Evolutionary conservation across 2,888 invertebrate genomes (phyloP).

Genomic region (Pterostichus niger): DNA sequence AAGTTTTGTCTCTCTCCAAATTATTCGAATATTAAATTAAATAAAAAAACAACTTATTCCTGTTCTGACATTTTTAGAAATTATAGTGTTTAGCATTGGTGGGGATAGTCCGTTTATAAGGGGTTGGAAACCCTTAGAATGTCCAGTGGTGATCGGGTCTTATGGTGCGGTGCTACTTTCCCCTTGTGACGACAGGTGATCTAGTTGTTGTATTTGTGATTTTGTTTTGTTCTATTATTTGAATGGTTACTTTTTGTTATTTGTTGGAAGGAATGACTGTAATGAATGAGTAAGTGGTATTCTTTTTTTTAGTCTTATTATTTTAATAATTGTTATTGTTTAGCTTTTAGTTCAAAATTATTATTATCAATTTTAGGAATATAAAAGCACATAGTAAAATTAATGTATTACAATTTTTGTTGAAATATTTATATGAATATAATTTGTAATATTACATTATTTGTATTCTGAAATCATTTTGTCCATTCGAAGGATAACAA

Average conservation of each 20-base stretch:
- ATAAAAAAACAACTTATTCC: conserved; percentile 12
- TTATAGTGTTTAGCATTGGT: conserved; percentile 48
- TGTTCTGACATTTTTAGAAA: conserved; percentile 34
- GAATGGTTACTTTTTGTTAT: conserved; percentile 19
- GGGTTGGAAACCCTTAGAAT: conserved; percentile 37
- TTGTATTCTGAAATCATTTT: no score
- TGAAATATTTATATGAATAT: no score
- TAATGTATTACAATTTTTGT: no score
- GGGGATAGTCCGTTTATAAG: conserved; percentile 61
- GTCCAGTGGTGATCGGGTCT: conserved; percentile 44
- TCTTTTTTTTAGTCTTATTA: conserved; percentile 3
- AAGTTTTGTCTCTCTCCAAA: neutral
- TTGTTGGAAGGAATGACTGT: conserved; percentile 9
- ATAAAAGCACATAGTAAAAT: no score
- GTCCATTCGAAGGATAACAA: no score
- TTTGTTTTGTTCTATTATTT: conserved; percentile 9
- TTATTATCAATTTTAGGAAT: no score
- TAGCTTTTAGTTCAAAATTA: neutral
- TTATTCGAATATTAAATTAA: neutral
- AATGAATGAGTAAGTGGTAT: conserved; percentile 17
- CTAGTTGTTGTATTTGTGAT: conserved; percentile 41
- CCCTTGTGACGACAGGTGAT: conserved; percentile 57
- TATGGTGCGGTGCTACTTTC: conserved; percentile 45
- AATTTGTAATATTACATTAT: no score
- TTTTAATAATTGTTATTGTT: conserved; percentile 4